Conservation (phyloP, 1,140 invertebrate species). For the Apis mellifera region Amel_HAv3.1 CM009934.2:4159001-4159500, state of each 20-base stretch:
- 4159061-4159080: conserved; percentile 54
- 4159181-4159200: conserved; percentile 37
- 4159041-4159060: conserved; percentile 57
- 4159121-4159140: not conserved
- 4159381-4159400: no score
- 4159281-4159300: not conserved
- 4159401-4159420: no score
- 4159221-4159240: conserved; percentile 23
- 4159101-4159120: not conserved
- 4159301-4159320: no score
- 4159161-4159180: conserved; percentile 23
- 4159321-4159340: no score
- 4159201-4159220: conserved; percentile 42
- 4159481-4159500: no score
- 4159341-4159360: no score
- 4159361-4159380: no score
- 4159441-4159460: not conserved
- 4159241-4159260: conserved; percentile 23
- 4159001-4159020: conserved; percentile 56
- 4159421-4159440: no score
- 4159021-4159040: conserved; percentile 60
- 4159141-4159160: conserved; percentile 39
- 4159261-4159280: not conserved
- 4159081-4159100: conserved; percentile 24
- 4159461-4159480: no score